Conservation (phyloP, 2,113 vertebrate genomes). For the Typhlomys cinereus region DNA sequence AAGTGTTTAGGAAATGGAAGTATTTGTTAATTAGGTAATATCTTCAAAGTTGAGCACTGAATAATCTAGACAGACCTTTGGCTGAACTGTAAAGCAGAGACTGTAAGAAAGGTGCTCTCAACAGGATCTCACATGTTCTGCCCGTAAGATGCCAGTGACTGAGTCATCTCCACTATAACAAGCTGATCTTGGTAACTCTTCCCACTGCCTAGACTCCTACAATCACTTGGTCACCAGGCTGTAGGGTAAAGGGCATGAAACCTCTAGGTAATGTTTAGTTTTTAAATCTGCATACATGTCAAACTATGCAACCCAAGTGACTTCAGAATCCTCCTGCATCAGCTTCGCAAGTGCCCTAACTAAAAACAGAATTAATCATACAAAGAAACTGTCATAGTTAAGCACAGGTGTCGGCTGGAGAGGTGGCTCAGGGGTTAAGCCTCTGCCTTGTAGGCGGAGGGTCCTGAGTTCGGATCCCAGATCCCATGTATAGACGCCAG, state of each 20-base stretch:
- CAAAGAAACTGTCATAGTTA: no score
- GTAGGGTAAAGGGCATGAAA: conserved; percentile 18
- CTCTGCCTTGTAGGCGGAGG: no score
- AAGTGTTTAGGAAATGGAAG: conserved; percentile 20
- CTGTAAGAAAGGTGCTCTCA: neutral
- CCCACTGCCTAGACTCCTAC: neutral
- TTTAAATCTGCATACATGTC: neutral
- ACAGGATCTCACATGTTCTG: conserved; percentile 54
- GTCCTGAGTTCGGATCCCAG: no score
- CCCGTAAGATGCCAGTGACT: neutral
- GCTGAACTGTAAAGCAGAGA: conserved; percentile 8
- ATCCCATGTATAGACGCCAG: no score
- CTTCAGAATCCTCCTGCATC: neutral
- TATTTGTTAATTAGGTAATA: conserved; percentile 58
- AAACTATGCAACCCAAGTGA: neutral
- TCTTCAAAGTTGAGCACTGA: neutral
- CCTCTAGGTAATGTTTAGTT: neutral
- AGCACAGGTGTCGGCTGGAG: no score
- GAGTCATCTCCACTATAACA: conserved; percentile 27
- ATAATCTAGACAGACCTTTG: conserved; percentile 40
- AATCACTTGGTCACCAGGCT: conserved; percentile 38
- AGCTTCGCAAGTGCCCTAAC: neutral
- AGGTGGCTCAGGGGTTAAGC: no score
- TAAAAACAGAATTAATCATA: neutral
- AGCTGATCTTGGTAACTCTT: neutral